Base-by-base conservation (phyloP, 2,797 vertebrate species). In the Sebastes ruberrimus region DNA sequence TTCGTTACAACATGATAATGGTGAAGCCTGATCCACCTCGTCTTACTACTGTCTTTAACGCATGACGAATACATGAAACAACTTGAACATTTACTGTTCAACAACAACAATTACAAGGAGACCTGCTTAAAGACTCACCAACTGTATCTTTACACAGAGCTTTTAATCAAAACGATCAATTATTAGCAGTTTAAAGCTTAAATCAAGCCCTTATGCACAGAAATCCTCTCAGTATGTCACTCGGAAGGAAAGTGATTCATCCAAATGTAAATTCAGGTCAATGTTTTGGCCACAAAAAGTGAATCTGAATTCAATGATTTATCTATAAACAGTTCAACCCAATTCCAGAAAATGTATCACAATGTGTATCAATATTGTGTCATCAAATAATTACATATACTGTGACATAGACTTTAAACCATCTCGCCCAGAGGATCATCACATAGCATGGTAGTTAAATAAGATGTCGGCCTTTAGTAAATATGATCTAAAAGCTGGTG, bases 191-290 rank as follows among this genome's bases (percentile, higher is more conserved):
- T 32, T 68, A 62, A 38, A 23, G 38, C 1, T 60, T 35, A 13
- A 35, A 68, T 53, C 18, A 25, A 42, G 4, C 10, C 8, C 3
- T 49, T 20, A 30, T 59, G 49, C 38, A 53, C 13, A 66, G 32
- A 42, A 23, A 73, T 42, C 46, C 4, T 62, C 27, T 66, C 71
- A 65, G 25, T 27, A 2, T 74, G n/a, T 30, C 27, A 14, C 10
- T 57, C 56, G 60, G 55, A 59, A 28, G 30, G 20, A 81, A 55
- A 73, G 71, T 64, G 14, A 78, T 75, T 81, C 56, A 78, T 74
- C 18, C 57, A 75, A 22, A 42, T 42, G 38, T 42, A 42, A 42
- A 42, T 42, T 42, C 38, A 42, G 38, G 38, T 42, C 28, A 30
- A 13, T 27, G 1, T 22, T 23, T 49, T 46, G 42, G 42, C 42